These are phyloP conservation scores for Tenthredo amoena DNA, from an alignment of 2,888 invertebrate species.

Conservation along the genomic window DNA sequence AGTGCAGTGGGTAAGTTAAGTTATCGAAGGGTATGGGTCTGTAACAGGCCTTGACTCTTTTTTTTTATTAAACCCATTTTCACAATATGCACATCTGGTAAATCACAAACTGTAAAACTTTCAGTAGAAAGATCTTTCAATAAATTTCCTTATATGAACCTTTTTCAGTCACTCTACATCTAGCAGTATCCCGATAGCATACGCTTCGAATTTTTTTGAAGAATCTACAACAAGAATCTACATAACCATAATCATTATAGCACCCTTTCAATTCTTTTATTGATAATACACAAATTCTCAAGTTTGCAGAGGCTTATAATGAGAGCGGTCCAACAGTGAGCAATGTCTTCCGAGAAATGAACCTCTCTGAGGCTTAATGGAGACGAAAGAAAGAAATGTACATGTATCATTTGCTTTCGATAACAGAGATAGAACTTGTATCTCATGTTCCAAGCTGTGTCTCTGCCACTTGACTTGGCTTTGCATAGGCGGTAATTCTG, in stretches of 20 bases:
- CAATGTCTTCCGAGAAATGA: not conserved
- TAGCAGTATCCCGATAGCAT: conserved; percentile 10
- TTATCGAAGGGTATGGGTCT: conserved; percentile 29
- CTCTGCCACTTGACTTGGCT: not conserved
- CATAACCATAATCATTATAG: not conserved
- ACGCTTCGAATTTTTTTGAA: conserved; percentile 21
- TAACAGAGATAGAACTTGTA: not conserved
- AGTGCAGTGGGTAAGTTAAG: conserved; percentile 34
- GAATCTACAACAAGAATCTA: conserved; percentile 2
- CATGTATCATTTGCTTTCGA: not conserved
- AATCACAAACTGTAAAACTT: conserved; percentile 13
- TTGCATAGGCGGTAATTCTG: not conserved
- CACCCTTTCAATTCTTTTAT: not conserved
- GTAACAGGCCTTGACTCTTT: conserved; percentile 20
- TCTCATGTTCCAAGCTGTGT: not conserved
- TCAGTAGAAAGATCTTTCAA: conserved; percentile 1
- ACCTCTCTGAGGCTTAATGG: not conserved
- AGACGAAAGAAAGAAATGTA: not conserved
- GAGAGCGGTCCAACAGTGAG: not conserved
- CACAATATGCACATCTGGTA: conserved; percentile 25
- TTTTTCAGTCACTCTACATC: conserved; percentile 17
- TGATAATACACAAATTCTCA: not conserved
- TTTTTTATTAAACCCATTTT: not conserved
- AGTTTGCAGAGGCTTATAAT: not conserved
- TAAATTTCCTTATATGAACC: not conserved